A percentile compares a stretch with the other conserved stretches of the same genome.
Conservation (phyloP, 2,113 vertebrate species). For the Amblyornis subalaris region DNA sequence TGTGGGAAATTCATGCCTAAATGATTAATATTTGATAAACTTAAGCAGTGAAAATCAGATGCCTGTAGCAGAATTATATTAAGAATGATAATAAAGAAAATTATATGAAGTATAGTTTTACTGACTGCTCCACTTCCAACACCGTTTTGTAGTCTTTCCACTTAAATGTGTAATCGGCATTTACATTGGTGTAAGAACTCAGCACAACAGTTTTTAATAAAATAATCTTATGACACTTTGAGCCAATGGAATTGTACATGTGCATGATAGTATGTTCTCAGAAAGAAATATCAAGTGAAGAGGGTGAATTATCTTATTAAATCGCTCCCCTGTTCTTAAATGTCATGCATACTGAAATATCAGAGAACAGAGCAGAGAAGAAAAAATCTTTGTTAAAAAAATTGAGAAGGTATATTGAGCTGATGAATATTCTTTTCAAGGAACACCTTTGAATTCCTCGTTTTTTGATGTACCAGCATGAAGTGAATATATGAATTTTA, state of each 20-base stretch:
- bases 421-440: slow-evolving; percentile 8
- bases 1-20: background rate
- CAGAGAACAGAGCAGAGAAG: slow-evolving; percentile 47
- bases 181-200: background rate
- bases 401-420: background rate
- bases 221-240: background rate
- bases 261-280: slow-evolving; percentile 39
- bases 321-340: slow-evolving; percentile 24
- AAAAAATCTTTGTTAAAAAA: slow-evolving; percentile 44
- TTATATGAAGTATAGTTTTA: background rate
- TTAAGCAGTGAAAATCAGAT: background rate
- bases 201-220: background rate
- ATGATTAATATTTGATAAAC: background rate
- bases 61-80: background rate
- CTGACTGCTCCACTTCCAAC: background rate
- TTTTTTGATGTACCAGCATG: background rate
- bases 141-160: background rate
- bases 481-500: background rate
- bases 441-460: background rate
- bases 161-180: background rate
- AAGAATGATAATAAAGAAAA: background rate
- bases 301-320: background rate
- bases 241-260: slow-evolving; percentile 34
- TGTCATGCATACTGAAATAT: slow-evolving; percentile 34
- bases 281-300: slow-evolving; percentile 52